Evolutionary conservation across 2,888 invertebrate genomes (phyloP), one percentile per base, ranked within the genome.

Genomic region (Stenodema calcarata): DNA sequence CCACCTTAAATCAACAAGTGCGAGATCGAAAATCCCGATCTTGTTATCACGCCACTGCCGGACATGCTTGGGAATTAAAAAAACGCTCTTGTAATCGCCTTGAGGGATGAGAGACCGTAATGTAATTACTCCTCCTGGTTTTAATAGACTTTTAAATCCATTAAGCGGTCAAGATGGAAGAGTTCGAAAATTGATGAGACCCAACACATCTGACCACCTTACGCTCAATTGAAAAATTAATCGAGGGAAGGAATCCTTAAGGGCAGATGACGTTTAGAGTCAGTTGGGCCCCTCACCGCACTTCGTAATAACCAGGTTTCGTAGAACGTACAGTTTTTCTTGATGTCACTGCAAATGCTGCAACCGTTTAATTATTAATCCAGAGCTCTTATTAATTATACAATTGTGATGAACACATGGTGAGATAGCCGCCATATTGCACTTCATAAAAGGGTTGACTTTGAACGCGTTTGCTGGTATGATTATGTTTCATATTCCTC

Each of bases 391-490:
- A 78, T 86, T 86, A 76, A 86, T 86, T 86, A 86, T 86, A 78
- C 86, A 86, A 86, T 86, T 86, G 86, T 86, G 86, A 86, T 78
- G 84, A 44, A 73, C 84, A 80, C 84, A 84, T 84, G 70, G 80
- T 18, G 82, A 16, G 42, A 42, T 73, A 69, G 18, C 35, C 54
- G 42, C 86, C 86, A 86, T 86, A 86, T 86, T 86, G 86, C 84
- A 54, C 70, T 16, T 73, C 44, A 18, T 42, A 75, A 86, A 86
- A 86, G 86, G 78, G 86, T 86, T 86, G 86, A 86, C 78, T 86
- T 84, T 42, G 41, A 42, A 86, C 62, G 78, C 54, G 62, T 86
- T 86, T 86, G 86, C 86, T 47, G 86, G 86, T 86, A 86, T 86
- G 86, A 86, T 86, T 86, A 86, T 86, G 78, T 62, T 86, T 54